Evolutionary conservation across 1,140 invertebrate species (phyloP).

Genomic region (Atta cephalotes): DNA sequence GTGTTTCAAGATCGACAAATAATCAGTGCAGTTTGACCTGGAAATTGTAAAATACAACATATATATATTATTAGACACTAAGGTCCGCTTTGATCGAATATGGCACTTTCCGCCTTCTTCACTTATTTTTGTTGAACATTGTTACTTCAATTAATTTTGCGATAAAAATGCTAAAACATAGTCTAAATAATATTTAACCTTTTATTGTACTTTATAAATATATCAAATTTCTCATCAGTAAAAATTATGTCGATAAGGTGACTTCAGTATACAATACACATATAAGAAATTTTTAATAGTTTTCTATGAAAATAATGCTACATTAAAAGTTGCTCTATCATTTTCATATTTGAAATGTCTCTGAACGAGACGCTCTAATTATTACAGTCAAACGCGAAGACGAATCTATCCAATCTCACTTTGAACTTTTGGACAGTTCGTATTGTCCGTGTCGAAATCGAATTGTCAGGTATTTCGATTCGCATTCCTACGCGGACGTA

Average conservation of each 20-base stretch:
- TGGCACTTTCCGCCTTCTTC: no score
- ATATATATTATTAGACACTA: no score
- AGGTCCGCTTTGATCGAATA: no score
- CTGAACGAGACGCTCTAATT: slow-evolving; percentile 13
- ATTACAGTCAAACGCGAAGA: slow-evolving; percentile 35
- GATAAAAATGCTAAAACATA: neutral
- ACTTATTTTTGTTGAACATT: neutral
- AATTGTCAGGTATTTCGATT: slow-evolving; percentile 59
- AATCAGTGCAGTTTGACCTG: no score
- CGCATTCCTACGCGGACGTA: slow-evolving; percentile 33
- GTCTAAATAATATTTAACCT: neutral
- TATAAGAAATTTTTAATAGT: neutral
- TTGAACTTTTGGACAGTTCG: slow-evolving; percentile 39
- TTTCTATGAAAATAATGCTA: neutral
- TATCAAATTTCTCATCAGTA: neutral
- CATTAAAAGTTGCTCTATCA: neutral
- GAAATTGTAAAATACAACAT: no score
- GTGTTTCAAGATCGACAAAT: no score
- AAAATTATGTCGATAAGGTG: neutral
- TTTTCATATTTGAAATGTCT: neutral
- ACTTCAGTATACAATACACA: neutral
- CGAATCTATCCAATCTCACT: slow-evolving; percentile 50
- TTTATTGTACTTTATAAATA: neutral
- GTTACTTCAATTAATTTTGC: neutral
- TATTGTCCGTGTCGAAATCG: slow-evolving; percentile 48